A percentile compares a stretch with the other conserved stretches of the same genome.
These are phyloP conservation scores for Dryadula phaetusa DNA, from an alignment of 2,888 invertebrate genomes.

Conservation along the genomic window DNA sequence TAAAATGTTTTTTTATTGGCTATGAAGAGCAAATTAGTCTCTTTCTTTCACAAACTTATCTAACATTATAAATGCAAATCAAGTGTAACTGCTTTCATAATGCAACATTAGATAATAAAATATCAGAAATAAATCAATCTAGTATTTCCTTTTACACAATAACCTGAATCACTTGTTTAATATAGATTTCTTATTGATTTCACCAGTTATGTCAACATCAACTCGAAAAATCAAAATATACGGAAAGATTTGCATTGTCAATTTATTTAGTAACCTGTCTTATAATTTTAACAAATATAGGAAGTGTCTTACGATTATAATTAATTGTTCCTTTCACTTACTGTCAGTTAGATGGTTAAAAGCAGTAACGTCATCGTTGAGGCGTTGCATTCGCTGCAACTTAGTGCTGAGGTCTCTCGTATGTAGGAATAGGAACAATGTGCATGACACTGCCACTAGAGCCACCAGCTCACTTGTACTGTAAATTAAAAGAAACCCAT, in stretches of 20 bases:
- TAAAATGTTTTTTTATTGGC: background rate
- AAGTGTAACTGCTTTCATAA: constrained; percentile 16
- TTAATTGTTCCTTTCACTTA: constrained; percentile 54
- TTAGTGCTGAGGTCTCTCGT: constrained; percentile 92
- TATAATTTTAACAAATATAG: no score
- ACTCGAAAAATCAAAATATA: background rate
- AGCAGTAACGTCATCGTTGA: constrained; percentile 82
- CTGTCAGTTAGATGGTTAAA: constrained; percentile 78
- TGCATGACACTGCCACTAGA: constrained; percentile 91
- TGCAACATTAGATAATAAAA: constrained; percentile 18
- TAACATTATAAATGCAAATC: constrained; percentile 17
- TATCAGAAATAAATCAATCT: constrained; percentile 17
- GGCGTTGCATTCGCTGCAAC: constrained; percentile 91
- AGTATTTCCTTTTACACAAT: constrained; percentile 12
- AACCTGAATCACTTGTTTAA: background rate
- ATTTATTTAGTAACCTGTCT: background rate
- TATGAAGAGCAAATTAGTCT: background rate
- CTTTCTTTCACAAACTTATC: background rate
- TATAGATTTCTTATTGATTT: background rate
- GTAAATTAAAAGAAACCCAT: constrained; percentile 54
- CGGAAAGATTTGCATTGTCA: background rate
- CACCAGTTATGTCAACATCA: background rate
- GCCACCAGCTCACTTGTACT: constrained; percentile 94
- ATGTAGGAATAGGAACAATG: constrained; percentile 93
- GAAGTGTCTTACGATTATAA: background rate